These are phyloP conservation scores for Misgurnus anguillicaudatus DNA, from an alignment of 2,113 vertebrate species.

Conservation along the genomic window DNA sequence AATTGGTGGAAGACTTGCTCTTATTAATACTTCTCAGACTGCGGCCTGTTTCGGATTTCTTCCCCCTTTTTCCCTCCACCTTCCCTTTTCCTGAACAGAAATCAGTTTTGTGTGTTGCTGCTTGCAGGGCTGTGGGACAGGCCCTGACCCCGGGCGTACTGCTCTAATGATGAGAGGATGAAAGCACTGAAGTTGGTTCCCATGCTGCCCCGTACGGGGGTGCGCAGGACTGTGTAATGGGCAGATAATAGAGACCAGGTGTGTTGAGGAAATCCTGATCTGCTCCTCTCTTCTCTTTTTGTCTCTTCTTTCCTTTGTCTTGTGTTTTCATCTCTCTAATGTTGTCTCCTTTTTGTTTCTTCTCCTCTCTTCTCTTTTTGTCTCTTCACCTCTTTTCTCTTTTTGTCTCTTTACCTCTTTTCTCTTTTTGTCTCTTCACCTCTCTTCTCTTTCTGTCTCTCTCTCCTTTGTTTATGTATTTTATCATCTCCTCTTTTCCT, in stretches of 20 bases:
- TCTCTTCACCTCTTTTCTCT: background rate
- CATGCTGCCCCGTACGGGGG: constrained; percentile 78
- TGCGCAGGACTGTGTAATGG: constrained; percentile 76
- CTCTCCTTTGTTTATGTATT: no score
- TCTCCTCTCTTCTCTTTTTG: background rate
- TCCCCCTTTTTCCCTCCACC: constrained; percentile 22
- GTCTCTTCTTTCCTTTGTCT: no score
- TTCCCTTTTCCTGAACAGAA: constrained; percentile 65
- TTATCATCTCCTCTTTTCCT: no score
- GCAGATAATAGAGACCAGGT: constrained; percentile 82
- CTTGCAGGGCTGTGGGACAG: constrained; percentile 76
- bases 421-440: background rate
- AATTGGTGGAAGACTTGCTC: constrained; percentile 74
- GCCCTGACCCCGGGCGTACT: constrained; percentile 78
- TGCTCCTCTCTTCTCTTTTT: constrained; percentile 61
- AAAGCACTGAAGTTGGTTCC: constrained; percentile 81
- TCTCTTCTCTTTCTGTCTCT: background rate
- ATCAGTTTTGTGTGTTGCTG: constrained; percentile 76
- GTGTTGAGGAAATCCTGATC: constrained; percentile 55
- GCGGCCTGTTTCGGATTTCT: constrained; percentile 47
- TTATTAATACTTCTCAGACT: constrained; percentile 72
- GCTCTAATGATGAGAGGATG: constrained; percentile 83
- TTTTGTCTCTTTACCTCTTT: background rate
- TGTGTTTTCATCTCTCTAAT: background rate
- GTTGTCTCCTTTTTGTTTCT: background rate